Evolutionary conservation across 2,888 invertebrate species (phyloP), one percentile per base, ranked within the genome.

Genomic region (Sabatieria punctata): DNA sequence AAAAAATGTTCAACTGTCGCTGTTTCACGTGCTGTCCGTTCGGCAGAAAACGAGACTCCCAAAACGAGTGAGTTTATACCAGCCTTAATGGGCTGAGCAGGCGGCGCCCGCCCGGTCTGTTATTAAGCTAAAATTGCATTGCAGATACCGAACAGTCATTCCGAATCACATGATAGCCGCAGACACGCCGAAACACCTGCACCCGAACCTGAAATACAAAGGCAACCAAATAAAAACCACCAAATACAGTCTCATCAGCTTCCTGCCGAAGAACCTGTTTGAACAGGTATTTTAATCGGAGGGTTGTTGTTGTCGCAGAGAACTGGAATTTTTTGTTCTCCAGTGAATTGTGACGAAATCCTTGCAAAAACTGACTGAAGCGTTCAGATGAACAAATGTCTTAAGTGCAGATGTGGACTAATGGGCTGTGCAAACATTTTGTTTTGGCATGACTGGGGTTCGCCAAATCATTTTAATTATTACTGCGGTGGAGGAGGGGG

Each of bases 241-340:
- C 45, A 91, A 93, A 71, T 95, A 95, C 69, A 88, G 88, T 23
- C 64, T 85, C 49, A 72, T 89, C 55, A 88, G 85, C 57, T 95
- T 95, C 71, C 71, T 95, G 64, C 91, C 93, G 48, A 83, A 89
- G 70, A 93, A 93, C 71, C 73, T 95, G 51, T 77, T 91, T 68
- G 91, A 93, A 72, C 38, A 95, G 51, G 56, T 55, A 15, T 4
- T 30, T 18, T 26, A n/a, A n/a, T 23, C 15, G 19, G 19, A 37
- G 18, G 19, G 18, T n/a, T 19, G 8, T 19, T 37, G 37, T n/a
- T 18, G 37, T 4, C n/a, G n/a, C n/a, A n/a, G n/a, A n/a, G n/a
- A n/a, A n/a, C n/a, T n/a, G n/a, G n/a, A n/a, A n/a, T n/a, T n/a
- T n/a, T n/a, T n/a, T n/a, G n/a, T n/a, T n/a, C n/a, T n/a, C n/a